These are phyloP conservation scores for Nymphalis polychloros DNA, from an alignment of 2,888 invertebrate species.

Conservation along the genomic window DNA sequence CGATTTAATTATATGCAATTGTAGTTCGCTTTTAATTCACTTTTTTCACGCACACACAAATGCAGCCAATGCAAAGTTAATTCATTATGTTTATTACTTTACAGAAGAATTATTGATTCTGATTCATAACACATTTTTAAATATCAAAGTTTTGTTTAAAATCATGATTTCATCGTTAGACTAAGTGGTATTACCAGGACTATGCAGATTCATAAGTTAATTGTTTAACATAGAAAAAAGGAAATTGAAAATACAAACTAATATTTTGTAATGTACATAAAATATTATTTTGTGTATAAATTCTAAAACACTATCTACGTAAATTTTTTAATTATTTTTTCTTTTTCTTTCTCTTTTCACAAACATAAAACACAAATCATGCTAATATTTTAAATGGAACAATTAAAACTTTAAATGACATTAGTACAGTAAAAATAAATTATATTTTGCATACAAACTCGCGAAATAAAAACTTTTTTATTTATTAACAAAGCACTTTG, in stretches of 20 bases:
- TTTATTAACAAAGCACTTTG: slow-evolving; percentile 32
- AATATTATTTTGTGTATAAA: not conserved
- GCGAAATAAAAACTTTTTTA: slow-evolving; percentile 4
- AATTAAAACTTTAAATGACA: not conserved
- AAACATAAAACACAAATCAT: slow-evolving; percentile 68
- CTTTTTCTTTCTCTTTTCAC: slow-evolving; percentile 80
- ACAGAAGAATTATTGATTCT: slow-evolving; percentile 9
- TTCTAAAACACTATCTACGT: not conserved
- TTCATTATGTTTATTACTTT: slow-evolving; percentile 14
- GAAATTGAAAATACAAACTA: too few relatives aligned
- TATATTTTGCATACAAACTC: not conserved
- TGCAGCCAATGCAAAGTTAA: slow-evolving; percentile 1
- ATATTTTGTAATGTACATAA: too few relatives aligned
- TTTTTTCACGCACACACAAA: not conserved
- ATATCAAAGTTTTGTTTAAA: too few relatives aligned
- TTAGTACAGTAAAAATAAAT: not conserved
- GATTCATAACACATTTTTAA: not conserved
- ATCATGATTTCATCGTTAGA: too few relatives aligned
- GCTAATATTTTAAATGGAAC: not conserved
- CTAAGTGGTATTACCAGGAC: too few relatives aligned
- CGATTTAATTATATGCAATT: slow-evolving; percentile 23
- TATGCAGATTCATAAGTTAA: too few relatives aligned
- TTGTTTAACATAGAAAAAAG: too few relatives aligned
- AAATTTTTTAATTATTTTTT: not conserved
- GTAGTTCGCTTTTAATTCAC: slow-evolving; percentile 30